phyloP scores from a whole-genome alignment of 2,797 vertebrate genomes.

The Merluccius polli region DNA sequence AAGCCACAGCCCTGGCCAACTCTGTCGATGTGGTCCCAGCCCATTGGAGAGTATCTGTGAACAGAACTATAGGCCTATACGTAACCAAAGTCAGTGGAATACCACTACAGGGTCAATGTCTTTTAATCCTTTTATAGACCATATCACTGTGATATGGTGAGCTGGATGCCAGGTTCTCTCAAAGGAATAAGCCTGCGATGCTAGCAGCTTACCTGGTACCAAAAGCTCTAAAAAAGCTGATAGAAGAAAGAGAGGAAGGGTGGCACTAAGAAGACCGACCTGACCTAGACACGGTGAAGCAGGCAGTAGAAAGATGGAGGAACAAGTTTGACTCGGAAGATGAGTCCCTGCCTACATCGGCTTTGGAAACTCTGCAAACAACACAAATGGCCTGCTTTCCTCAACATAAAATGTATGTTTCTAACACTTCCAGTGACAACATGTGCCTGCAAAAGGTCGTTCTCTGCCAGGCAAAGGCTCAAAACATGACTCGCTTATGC shows the following conservation, averaged over 20 bases:
- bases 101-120: slow-evolving; percentile 19
- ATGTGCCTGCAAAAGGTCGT: too few species aligned
- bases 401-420: slow-evolving; percentile 20
- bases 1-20: slow-evolving; percentile 14
- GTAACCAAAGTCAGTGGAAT: slow-evolving; percentile 14
- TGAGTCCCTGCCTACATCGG: slow-evolving; percentile 10
- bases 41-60: slow-evolving; percentile 8
- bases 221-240: slow-evolving; percentile 24
- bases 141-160: slow-evolving; percentile 18
- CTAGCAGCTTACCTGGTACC: slow-evolving; percentile 15
- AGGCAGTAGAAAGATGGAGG: slow-evolving; percentile 21
- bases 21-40: slow-evolving; percentile 13
- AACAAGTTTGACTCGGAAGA: neutral
- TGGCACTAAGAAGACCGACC: slow-evolving; percentile 11
- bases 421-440: slow-evolving; percentile 5
- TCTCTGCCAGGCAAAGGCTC: too few species aligned
- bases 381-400: slow-evolving; percentile 14
- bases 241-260: slow-evolving; percentile 11
- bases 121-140: slow-evolving; percentile 19
- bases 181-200: slow-evolving; percentile 6
- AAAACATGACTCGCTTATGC: too few species aligned
- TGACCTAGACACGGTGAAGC: slow-evolving; percentile 10
- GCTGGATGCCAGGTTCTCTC: slow-evolving; percentile 14
- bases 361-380: slow-evolving; percentile 11
- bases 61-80: slow-evolving; percentile 11